A percentile compares a stretch with the other conserved stretches of the same genome.
Conservation (phyloP, 2,888 invertebrate genomes). For the Dermolepida albohirtum region DNA sequence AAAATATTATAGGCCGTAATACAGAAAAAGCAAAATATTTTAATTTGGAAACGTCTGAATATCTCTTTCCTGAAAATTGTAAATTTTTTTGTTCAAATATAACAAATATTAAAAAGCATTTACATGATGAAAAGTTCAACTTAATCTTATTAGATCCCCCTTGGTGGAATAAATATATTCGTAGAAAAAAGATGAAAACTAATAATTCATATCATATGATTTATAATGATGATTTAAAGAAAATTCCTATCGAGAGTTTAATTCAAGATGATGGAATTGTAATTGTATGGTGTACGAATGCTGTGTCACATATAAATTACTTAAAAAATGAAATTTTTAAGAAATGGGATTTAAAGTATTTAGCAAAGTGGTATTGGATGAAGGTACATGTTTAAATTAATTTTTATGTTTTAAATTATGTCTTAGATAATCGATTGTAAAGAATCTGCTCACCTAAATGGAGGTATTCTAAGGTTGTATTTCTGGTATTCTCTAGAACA, state of each 20-base stretch:
- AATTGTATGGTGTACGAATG: conserved; percentile 94
- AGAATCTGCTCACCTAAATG: too few relatives aligned
- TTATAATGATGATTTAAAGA: conserved; percentile 78
- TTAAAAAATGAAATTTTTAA: conserved; percentile 81
- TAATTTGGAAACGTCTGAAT: conserved; percentile 65
- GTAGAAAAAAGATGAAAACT: conserved; percentile 75
- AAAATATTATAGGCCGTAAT: conserved; percentile 71
- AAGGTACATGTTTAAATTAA: conserved; percentile 69
- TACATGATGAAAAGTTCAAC: conserved; percentile 73
- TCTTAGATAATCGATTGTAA: too few relatives aligned
- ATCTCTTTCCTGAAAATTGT: conserved; percentile 76
- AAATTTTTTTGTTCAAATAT: conserved; percentile 78
- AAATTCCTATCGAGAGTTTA: conserved; percentile 77
- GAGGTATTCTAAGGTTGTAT: too few relatives aligned
- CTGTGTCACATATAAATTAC: conserved; percentile 74
- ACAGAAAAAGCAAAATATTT: conserved; percentile 67
- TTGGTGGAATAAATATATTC: conserved; percentile 95
- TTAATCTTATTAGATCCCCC: conserved; percentile 93
- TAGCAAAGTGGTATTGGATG: conserved; percentile 89
- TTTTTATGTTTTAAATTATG: conserved; percentile 10
- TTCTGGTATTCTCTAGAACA: too few relatives aligned
- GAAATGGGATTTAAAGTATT: conserved; percentile 78
- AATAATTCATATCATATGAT: conserved; percentile 84
- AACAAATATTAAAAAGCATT: conserved; percentile 67
- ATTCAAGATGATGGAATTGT: conserved; percentile 75